A percentile compares a stretch with the other conserved stretches of the same genome.
Conservation (phyloP, 2,797 vertebrate species). For the Typhlichthys eigenmanni region DNA sequence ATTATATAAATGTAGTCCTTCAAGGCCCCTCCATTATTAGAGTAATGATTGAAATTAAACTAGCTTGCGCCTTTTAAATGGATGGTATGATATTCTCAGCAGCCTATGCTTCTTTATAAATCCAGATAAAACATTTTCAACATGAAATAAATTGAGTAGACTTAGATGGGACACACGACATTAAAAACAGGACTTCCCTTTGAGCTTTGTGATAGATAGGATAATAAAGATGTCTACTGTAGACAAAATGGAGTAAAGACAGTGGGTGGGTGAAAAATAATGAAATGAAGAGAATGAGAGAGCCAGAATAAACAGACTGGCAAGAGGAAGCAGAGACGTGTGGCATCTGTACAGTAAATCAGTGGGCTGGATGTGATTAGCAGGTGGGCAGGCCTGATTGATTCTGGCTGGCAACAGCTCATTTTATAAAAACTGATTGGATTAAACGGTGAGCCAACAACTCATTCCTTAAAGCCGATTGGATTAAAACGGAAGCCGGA, state of each 20-base stretch:
- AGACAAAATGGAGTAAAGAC: not conserved
- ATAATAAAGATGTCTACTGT: not conserved
- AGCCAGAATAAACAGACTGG: not conserved
- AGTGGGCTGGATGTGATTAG: constrained; percentile 35
- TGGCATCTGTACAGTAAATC: constrained; percentile 23
- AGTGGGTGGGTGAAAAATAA: not conserved
- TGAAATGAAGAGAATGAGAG: not conserved
- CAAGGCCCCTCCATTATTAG: not conserved
- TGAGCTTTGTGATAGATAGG: too few relatives aligned
- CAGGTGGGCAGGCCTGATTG: constrained; percentile 40
- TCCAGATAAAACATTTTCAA: constrained; percentile 4
- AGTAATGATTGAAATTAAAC: not conserved
- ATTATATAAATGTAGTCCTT: not conserved
- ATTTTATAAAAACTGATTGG: constrained; percentile 44
- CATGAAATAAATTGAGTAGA: too few relatives aligned
- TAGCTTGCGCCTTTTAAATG: not conserved
- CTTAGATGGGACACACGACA: too few relatives aligned
- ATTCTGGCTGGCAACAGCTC: constrained; percentile 46
- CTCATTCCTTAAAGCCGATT: constrained; percentile 35
- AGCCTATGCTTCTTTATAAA: constrained; percentile 6
- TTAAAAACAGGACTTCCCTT: too few relatives aligned
- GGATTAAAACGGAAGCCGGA: constrained; percentile 32
- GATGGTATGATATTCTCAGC: not conserved
- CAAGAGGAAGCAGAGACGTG: constrained; percentile 1
- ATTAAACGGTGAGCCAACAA: constrained; percentile 43